These are phyloP conservation scores for Calvadosia cruxmelitensis DNA, from an alignment of 30 jellyfish, hydroid and myxozoan genomes.

Conservation along the genomic window DNA sequence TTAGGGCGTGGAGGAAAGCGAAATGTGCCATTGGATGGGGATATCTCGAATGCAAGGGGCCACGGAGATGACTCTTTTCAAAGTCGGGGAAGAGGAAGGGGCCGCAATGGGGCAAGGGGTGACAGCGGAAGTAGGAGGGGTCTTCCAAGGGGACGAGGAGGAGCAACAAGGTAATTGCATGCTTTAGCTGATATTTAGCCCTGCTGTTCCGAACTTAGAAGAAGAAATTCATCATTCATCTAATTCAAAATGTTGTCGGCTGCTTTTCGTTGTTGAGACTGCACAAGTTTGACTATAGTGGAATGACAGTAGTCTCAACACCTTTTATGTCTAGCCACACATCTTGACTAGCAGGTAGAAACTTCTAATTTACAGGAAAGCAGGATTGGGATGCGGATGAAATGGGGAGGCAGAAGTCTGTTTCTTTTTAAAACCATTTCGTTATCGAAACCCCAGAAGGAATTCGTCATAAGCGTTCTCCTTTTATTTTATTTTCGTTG, in stretches of 20 bases:
- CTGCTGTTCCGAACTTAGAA: too few relatives aligned
- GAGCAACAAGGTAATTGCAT: background rate
- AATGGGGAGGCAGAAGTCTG: conserved; percentile 1
- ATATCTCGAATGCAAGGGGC: conserved; percentile 26
- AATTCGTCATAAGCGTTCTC: too few relatives aligned
- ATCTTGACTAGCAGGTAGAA: background rate
- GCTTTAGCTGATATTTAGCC: too few relatives aligned
- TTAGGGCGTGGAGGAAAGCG: conserved; percentile 11
- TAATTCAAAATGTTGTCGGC: too few relatives aligned
- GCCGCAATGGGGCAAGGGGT: conserved; percentile 36
- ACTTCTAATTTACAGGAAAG: conserved; percentile 14
- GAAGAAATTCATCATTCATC: too few relatives aligned
- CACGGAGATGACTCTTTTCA: conserved; percentile 5
- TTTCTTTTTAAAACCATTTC: background rate
- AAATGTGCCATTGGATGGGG: conserved; percentile 7
- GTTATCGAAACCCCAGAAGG: background rate
- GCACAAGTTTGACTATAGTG: too few relatives aligned
- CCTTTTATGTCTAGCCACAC: too few relatives aligned
- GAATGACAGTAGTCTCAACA: background rate
- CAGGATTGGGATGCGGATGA: conserved; percentile 12
- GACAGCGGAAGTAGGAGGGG: conserved; percentile 30
- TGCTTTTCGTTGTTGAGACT: too few relatives aligned
- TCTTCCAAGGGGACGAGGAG: conserved; percentile 31
- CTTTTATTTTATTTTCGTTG: too few relatives aligned
- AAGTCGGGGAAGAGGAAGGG: conserved; percentile 34